phyloP scores from a whole-genome alignment of 2,113 vertebrate genomes.

The Eulacestoma nigropectus region DNA sequence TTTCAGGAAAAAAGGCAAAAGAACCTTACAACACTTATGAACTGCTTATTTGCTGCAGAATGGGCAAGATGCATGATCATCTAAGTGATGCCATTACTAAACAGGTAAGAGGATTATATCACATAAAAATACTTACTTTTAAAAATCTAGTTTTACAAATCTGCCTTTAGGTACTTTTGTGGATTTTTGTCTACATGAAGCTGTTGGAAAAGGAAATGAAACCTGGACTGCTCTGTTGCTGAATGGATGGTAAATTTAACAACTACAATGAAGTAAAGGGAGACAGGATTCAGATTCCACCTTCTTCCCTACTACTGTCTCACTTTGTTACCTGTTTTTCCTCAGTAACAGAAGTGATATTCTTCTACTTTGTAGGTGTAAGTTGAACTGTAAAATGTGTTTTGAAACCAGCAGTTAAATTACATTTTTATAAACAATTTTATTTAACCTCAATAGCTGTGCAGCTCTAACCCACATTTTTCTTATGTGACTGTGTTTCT shows the following conservation, averaged over 20 bases:
- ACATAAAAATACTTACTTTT: neutral
- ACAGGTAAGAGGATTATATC: neutral
- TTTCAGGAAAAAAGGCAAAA: neutral
- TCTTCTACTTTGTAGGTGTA: neutral
- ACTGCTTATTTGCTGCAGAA: neutral
- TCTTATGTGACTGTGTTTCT: neutral
- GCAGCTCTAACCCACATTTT: neutral
- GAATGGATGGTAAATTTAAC: neutral
- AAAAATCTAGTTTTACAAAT: neutral
- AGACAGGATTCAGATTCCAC: neutral
- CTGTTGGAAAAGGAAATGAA: neutral
- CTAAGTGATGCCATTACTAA: neutral
- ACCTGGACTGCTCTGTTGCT: neutral
- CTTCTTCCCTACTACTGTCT: neutral
- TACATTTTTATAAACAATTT: neutral
- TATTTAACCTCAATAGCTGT: neutral
- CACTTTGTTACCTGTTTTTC: neutral
- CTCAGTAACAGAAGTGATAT: neutral
- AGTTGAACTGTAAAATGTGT: neutral
- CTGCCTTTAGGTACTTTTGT: neutral
- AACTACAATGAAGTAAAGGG: accelerated
- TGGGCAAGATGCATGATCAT: neutral
- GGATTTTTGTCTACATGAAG: neutral
- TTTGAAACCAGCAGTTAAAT: neutral
- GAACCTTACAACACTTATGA: neutral